Evolutionary conservation across 37 sponge, comb jelly and placozoan species (phyloP), one percentile per base, ranked within the genome.

Genomic region (Halichondria panicea): DNA sequence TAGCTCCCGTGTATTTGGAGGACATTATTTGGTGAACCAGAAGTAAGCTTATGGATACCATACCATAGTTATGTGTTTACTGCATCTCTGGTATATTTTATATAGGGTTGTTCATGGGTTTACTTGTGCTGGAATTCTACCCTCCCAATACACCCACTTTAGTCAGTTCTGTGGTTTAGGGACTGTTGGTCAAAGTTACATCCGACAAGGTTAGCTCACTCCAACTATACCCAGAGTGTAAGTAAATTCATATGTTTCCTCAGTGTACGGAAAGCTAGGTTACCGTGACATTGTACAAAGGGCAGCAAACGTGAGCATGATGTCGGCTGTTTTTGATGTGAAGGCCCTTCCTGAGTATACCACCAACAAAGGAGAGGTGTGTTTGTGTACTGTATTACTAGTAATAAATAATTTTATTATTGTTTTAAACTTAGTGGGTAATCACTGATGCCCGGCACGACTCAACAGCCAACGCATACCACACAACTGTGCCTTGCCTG

Each of bases 331-430:
- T 30, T 34, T n/a, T 19, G 58, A 55, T 21, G 73, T 56, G 40
- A 72, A 72, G 40, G 40, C 36, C 1, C 4, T 43, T 5, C 74
- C 74, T 39, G 42, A 74, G 38, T 74, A 58, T 31, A 27, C 59
- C 5, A 59, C 74, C 39, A 39, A 39, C 41, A n/a, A n/a, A n/a
- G 61, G 74, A 41, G 74, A 74, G 59, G 74, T 74, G n/a, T n/a
- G n/a, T n/a, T n/a, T n/a, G n/a, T n/a, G n/a, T n/a, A n/a, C n/a
- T n/a, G n/a, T n/a, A n/a, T n/a, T n/a, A n/a, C n/a, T n/a, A n/a
- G n/a, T 56, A 19, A 25, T 9, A 2, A 18, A 36, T 72, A 0
- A 3, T 72, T 41, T 24, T n/a, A n/a, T n/a, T n/a, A n/a, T n/a
- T n/a, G n/a, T 59, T 59, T 59, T 22, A 41, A 31, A 41, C 2